A percentile compares a stretch with the other conserved stretches of the same genome.
Evolutionary conservation across 2,113 vertebrate genomes (phyloP).

Genomic region (Alligator mississippiensis): DNA sequence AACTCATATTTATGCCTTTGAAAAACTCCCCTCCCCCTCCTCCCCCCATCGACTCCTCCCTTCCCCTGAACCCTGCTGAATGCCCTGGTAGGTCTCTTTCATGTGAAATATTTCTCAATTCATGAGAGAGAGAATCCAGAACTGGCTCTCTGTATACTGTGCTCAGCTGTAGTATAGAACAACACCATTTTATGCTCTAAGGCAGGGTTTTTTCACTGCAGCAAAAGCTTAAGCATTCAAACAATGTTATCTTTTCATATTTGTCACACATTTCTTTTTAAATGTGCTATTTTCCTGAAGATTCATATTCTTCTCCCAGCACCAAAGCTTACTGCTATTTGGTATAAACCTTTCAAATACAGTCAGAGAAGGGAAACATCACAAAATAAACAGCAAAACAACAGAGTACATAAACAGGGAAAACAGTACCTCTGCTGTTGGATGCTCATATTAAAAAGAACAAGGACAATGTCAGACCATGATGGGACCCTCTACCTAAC

Average conservation of each 20-base stretch:
- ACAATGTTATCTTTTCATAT: neutral
- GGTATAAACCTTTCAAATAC: neutral
- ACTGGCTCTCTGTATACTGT: neutral
- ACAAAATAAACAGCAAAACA: neutral
- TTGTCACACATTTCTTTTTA: neutral
- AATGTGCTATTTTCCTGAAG: neutral
- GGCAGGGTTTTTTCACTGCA: neutral
- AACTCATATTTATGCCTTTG: neutral
- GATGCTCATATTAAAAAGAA: neutral
- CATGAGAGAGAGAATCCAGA: neutral
- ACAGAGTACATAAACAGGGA: neutral
- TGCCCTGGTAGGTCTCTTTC: neutral
- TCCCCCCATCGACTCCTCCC: too few relatives aligned
- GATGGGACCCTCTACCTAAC: neutral
- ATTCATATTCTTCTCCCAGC: neutral
- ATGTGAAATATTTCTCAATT: neutral
- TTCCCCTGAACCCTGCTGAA: too few relatives aligned
- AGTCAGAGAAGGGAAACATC: neutral
- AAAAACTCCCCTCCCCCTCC: neutral
- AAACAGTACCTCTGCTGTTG: neutral
- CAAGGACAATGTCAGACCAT: neutral
- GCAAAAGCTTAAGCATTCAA: neutral
- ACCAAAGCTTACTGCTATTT: neutral
- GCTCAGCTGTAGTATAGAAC: neutral
- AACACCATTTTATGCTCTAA: neutral